Percentiles rank a stretch among this genome's conserved stretches.
phyloP scores from a whole-genome alignment of 2,888 invertebrate genomes.

The Dione vanillae region DNA sequence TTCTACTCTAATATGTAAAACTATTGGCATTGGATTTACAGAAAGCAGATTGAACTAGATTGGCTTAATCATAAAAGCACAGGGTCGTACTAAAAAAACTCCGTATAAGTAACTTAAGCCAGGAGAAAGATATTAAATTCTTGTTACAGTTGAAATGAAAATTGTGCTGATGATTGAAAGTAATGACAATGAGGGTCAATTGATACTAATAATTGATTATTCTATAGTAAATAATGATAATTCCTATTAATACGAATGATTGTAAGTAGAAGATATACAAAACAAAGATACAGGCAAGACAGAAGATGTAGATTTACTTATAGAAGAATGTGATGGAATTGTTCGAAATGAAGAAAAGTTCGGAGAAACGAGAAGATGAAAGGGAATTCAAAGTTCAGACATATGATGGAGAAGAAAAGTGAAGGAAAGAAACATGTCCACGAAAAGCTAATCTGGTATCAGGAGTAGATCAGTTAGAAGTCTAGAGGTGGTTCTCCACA shows the following conservation, averaged over 20 bases:
- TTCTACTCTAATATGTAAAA: too few relatives aligned
- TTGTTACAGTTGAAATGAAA: constrained; percentile 51
- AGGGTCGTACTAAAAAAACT: constrained; percentile 35
- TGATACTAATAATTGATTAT: not conserved
- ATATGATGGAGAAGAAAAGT: not conserved
- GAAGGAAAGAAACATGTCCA: too few relatives aligned
- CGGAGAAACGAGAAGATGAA: not conserved
- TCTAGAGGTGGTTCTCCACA: not conserved
- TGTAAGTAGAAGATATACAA: not conserved
- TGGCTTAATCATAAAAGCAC: constrained; percentile 37
- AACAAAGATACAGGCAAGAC: not conserved
- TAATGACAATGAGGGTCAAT: constrained; percentile 31
- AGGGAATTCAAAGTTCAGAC: not conserved
- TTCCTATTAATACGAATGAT: not conserved
- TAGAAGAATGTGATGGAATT: not conserved
- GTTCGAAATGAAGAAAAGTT: not conserved
- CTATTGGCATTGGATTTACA: constrained; percentile 29
- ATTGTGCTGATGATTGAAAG: constrained; percentile 39
- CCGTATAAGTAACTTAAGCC: not conserved
- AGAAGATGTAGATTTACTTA: not conserved
- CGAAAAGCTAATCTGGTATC: constrained; percentile 16
- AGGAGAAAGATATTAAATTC: constrained; percentile 36
- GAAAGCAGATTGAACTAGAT: constrained; percentile 42
- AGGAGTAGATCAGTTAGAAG: constrained; percentile 29
- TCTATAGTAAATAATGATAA: not conserved